phyloP scores from a whole-genome alignment of 23 tunicate genomes.

The Phallusia fumigata region DNA sequence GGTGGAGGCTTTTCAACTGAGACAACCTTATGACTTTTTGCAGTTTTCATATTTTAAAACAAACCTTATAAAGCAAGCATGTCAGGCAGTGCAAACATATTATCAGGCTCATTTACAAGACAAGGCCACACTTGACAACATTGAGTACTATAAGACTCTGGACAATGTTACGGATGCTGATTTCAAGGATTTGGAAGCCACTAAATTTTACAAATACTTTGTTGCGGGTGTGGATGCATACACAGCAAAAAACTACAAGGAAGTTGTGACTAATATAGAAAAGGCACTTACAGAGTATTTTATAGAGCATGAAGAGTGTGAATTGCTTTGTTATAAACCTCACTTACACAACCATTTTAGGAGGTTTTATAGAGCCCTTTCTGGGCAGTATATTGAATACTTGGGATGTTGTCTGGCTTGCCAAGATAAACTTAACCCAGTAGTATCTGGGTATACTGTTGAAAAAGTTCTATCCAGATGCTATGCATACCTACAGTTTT shows the following conservation, averaged over 20 bases:
- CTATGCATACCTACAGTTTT: constrained; percentile 57
- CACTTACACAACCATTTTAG: constrained; percentile 27
- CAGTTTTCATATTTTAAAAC: constrained; percentile 74
- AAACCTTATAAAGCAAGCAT: constrained; percentile 41
- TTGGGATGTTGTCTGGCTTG: constrained; percentile 37
- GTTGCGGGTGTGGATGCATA: constrained; percentile 47
- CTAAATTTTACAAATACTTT: constrained; percentile 24
- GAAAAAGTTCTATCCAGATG: constrained; percentile 32
- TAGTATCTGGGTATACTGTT: constrained; percentile 15
- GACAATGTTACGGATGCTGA: constrained; percentile 8
- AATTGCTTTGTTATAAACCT: constrained; percentile 37
- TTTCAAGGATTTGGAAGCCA: constrained; percentile 62
- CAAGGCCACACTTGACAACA: constrained; percentile 46
- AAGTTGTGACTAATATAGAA: constrained; percentile 51
- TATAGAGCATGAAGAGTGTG: constrained; percentile 40
- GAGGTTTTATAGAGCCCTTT: constrained; percentile 26
- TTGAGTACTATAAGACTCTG: constrained; percentile 39
- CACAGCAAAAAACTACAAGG: constrained; percentile 35
- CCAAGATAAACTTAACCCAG: constrained; percentile 53
- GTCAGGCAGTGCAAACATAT: constrained; percentile 67
- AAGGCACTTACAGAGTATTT: constrained; percentile 34
- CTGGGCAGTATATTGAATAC: constrained; percentile 1
- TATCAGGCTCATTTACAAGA: constrained; percentile 51
- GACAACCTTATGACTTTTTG: constrained; percentile 62
- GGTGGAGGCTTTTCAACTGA: constrained; percentile 43